Percentiles rank a stretch among this genome's conserved stretches.
Evolutionary conservation across 2,113 vertebrate species (phyloP).

Genomic region (Oncorhynchus keta): DNA sequence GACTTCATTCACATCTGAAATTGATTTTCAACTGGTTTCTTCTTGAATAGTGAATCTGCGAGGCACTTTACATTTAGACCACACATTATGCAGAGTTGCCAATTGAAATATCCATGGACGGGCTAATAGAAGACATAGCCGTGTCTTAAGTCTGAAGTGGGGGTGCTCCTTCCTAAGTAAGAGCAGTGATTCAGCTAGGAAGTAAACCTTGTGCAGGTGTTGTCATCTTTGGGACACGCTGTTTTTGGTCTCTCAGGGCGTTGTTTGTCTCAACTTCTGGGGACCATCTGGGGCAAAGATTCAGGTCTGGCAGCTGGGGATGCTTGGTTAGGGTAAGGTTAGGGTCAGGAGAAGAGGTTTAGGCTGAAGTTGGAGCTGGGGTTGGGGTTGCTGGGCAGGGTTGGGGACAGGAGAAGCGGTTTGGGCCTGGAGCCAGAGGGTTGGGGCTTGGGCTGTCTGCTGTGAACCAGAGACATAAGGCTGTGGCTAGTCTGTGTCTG

Average conservation of each 20-base stretch:
- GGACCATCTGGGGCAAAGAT: no score
- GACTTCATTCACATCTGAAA: neutral
- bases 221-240: no score
- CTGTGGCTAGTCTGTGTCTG: neutral
- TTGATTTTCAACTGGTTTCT: neutral
- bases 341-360: no score
- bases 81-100: neutral
- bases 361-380: neutral
- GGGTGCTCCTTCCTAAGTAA: no score
- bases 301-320: no score
- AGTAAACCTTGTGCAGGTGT: no score
- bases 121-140: neutral
- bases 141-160: no score
- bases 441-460: neutral
- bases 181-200: no score
- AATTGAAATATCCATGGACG: neutral
- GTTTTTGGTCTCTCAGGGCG: neutral
- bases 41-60: neutral
- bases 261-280: neutral
- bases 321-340: no score
- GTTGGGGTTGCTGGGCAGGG: neutral
- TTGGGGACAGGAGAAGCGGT: no score
- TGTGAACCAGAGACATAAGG: neutral
- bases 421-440: neutral
- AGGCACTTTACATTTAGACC: neutral